These are phyloP conservation scores for Poeciliopsis gracilis DNA, from an alignment of 2,797 vertebrate genomes.

Conservation along the genomic window DNA sequence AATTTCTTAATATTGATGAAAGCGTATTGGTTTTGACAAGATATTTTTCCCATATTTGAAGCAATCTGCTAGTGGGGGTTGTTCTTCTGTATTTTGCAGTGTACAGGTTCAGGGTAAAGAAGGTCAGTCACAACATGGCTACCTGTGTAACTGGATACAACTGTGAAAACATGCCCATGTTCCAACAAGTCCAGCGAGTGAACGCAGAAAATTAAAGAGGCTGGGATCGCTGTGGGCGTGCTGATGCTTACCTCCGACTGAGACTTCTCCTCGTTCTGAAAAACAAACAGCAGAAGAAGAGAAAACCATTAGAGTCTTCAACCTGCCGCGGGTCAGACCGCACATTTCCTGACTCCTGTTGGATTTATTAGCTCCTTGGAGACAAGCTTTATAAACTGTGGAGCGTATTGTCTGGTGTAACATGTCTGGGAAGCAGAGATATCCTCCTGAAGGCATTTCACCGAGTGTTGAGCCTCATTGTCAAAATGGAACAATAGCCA, in stretches of 20 bases:
- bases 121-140: conserved; percentile 50
- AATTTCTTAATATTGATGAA: no score
- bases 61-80: no score
- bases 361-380: conserved; percentile 47
- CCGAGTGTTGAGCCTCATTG: conserved; percentile 42
- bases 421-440: conserved; percentile 65
- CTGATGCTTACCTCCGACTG: conserved; percentile 93
- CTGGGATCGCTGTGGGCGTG: conserved; percentile 30
- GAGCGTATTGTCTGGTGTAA: conserved; percentile 53
- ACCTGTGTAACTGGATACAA: conserved; percentile 64
- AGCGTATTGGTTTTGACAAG: no score
- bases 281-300: conserved; percentile 51
- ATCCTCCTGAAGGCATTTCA: conserved; percentile 65
- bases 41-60: no score
- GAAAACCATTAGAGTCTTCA: conserved; percentile 44
- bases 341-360: conserved; percentile 23
- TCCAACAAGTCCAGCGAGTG: conserved; percentile 52
- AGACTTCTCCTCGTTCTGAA: conserved; percentile 96
- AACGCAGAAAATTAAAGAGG: conserved; percentile 54
- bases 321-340: conserved; percentile 14
- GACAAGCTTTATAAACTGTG: conserved; percentile 42
- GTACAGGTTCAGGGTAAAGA: conserved; percentile 54
- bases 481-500: conserved; percentile 55
- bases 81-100: conserved; percentile 4
- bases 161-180: conserved; percentile 47